These are phyloP conservation scores for Anomalospiza imberbis DNA, from an alignment of 2,797 vertebrate genomes.

Conservation along the genomic window DNA sequence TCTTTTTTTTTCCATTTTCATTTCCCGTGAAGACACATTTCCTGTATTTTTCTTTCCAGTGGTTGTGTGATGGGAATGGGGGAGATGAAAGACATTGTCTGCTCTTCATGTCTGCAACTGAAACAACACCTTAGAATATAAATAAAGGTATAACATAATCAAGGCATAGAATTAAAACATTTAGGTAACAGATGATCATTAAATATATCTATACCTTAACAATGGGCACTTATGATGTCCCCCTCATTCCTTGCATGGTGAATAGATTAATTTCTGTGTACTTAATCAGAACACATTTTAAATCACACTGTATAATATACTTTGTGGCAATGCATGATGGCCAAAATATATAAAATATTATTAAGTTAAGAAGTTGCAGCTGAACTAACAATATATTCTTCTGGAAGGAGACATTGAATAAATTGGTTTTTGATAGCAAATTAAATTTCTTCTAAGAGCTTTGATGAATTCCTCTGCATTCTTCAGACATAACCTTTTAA, in stretches of 20 bases:
- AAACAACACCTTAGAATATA: conserved; percentile 14
- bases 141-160: conserved; percentile 19
- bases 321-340: conserved; percentile 67
- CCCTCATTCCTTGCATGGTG: conserved; percentile 38
- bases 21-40: background rate
- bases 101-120: background rate
- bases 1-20: background rate
- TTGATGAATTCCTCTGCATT: conserved; percentile 52
- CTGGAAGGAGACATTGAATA: conserved; percentile 73
- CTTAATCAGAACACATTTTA: conserved; percentile 75
- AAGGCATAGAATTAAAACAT: conserved; percentile 49
- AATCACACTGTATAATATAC: conserved; percentile 67
- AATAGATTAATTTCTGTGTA: conserved; percentile 61
- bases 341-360: conserved; percentile 77
- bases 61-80: background rate
- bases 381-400: conserved; percentile 78
- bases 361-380: conserved; percentile 76
- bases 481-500: conserved; percentile 56
- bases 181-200: conserved; percentile 24
- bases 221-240: conserved; percentile 48
- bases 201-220: conserved; percentile 58
- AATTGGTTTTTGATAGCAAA: conserved; percentile 71
- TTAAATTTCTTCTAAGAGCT: conserved; percentile 64
- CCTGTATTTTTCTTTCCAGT: background rate
- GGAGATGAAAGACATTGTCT: background rate